These are phyloP conservation scores for Agelastica alni DNA, from an alignment of 2,888 invertebrate species.

Conservation along the genomic window DNA sequence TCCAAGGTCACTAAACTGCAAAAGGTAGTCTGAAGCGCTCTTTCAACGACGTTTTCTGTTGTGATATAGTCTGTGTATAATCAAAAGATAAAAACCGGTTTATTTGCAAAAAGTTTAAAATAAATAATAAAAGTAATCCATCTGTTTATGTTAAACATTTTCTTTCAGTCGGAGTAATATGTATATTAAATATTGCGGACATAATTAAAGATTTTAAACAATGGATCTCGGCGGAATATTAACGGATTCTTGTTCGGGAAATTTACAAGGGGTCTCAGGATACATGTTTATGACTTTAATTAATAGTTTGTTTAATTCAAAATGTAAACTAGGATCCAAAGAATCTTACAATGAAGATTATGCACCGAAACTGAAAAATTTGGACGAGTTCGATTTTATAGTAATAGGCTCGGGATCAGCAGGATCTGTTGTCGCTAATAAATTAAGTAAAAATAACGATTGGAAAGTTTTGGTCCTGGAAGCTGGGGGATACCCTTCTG, in stretches of 20 bases:
- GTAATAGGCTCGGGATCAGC: constrained; percentile 61
- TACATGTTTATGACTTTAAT: constrained; percentile 64
- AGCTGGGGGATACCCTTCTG: constrained; percentile 60
- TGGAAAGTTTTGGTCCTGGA: constrained; percentile 61
- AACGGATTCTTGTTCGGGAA: constrained; percentile 29
- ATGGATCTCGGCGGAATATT: background rate
- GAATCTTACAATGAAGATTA: constrained; percentile 42
- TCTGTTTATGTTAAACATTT: too few relatives aligned
- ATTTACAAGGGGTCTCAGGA: constrained; percentile 51
- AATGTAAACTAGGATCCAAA: constrained; percentile 57
- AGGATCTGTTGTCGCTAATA: constrained; percentile 60
- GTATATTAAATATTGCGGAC: too few relatives aligned
- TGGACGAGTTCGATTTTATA: constrained; percentile 58
- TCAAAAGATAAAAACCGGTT: too few relatives aligned
- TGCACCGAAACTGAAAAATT: constrained; percentile 33
- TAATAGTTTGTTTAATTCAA: constrained; percentile 64
- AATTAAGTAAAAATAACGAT: constrained; percentile 56
- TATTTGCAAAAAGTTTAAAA: too few relatives aligned
- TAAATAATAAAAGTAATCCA: too few relatives aligned
- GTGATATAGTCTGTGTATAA: too few relatives aligned
- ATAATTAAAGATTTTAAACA: too few relatives aligned
- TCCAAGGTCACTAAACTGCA: too few relatives aligned
- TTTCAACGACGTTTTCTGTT: too few relatives aligned
- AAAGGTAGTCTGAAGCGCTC: too few relatives aligned
- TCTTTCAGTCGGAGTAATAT: too few relatives aligned